Conservation (phyloP, 2,888 invertebrate species). For the Orthosia cruda region DNA sequence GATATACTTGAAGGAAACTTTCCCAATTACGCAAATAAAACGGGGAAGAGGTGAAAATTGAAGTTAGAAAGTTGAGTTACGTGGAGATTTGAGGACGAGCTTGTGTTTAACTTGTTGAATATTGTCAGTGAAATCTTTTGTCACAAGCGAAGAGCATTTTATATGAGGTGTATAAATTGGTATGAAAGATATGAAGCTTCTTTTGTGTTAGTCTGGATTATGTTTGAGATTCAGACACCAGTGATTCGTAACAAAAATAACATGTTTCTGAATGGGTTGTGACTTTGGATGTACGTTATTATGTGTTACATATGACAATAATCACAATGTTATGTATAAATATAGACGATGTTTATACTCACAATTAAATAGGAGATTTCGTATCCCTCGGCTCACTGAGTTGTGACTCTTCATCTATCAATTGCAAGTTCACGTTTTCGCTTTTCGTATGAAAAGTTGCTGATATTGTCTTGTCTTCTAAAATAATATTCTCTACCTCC, state of each 20-base stretch:
- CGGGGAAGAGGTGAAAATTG: conserved; percentile 57
- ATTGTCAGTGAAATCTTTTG: conserved; percentile 46
- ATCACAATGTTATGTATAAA: conserved; percentile 12
- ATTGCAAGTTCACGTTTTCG: conserved; percentile 86
- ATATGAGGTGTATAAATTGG: not conserved
- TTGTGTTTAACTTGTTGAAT: conserved; percentile 60
- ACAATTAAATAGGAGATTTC: conserved; percentile 81
- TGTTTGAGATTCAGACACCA: conserved; percentile 6
- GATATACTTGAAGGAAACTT: conserved; percentile 65
- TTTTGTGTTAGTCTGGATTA: conserved; percentile 14
- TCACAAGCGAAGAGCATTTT: conserved; percentile 31
- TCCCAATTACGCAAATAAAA: conserved; percentile 67
- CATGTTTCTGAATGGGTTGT: not conserved
- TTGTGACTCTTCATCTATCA: conserved; percentile 88
- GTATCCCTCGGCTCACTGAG: conserved; percentile 81
- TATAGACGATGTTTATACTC: conserved; percentile 70
- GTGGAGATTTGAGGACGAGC: conserved; percentile 49
- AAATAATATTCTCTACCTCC: conserved; percentile 91
- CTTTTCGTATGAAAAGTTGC: conserved; percentile 83
- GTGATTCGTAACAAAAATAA: conserved; percentile 28
- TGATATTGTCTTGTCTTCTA: conserved; percentile 87
- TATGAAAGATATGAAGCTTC: not conserved
- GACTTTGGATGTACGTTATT: not conserved
- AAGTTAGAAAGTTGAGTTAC: conserved; percentile 46
- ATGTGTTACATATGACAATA: too few species aligned